These are phyloP conservation scores for Deroplatys truncata DNA, from an alignment of 2,888 invertebrate genomes.

Conservation along the genomic window DNA sequence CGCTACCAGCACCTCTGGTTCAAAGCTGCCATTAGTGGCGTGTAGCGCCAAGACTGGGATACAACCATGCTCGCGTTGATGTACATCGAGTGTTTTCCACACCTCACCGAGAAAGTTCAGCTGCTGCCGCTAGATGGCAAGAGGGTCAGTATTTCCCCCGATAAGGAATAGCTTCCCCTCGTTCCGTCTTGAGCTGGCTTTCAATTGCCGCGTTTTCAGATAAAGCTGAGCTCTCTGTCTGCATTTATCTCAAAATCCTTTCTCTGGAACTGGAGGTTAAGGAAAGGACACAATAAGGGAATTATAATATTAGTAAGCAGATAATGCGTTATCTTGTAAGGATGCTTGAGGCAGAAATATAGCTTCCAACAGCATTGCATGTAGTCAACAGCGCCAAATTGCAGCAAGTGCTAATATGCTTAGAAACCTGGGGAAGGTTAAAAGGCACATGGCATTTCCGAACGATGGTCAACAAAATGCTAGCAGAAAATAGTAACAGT, in stretches of 20 bases:
- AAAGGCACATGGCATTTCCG: too few relatives aligned
- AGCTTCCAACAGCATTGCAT: too few relatives aligned
- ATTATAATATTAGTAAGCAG: background rate
- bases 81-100: background rate
- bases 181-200: background rate
- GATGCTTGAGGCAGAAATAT: background rate
- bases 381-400: too few relatives aligned
- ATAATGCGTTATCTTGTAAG: background rate
- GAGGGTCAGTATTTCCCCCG: background rate
- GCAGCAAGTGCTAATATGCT: too few relatives aligned
- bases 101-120: background rate
- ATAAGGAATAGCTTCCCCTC: background rate
- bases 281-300: background rate
- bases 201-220: background rate
- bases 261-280: background rate
- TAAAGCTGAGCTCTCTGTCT: background rate
- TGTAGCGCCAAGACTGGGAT: background rate
- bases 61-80: background rate
- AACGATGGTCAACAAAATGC: too few relatives aligned
- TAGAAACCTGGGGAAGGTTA: too few relatives aligned
- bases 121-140: background rate
- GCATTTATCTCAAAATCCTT: background rate
- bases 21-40: background rate
- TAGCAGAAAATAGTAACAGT: too few relatives aligned
- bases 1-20: background rate